Conservation (phyloP, 2,797 vertebrate genomes). For the Ctenopoma multispine region DNA sequence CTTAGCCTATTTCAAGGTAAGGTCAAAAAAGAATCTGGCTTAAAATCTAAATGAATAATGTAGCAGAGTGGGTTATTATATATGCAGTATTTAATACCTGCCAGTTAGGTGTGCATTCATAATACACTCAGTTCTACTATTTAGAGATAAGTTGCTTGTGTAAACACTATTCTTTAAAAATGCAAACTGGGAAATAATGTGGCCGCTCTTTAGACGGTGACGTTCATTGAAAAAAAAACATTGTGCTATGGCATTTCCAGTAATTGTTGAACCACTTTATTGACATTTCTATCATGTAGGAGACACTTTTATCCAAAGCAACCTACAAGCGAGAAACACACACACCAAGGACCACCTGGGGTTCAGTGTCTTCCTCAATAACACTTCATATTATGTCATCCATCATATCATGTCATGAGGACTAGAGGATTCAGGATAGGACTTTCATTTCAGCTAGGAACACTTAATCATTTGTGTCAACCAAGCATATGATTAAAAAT, state of each 20-base stretch:
- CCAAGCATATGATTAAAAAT: constrained; percentile 2
- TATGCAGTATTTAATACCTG: constrained; percentile 64
- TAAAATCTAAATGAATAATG: constrained; percentile 64
- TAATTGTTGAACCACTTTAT: not conserved
- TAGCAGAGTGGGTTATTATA: constrained; percentile 34
- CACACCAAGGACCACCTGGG: no score
- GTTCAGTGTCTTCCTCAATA: no score
- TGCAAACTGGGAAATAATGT: not conserved
- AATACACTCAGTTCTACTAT: constrained; percentile 52
- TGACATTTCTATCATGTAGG: not conserved
- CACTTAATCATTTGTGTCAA: no score
- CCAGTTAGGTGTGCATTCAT: constrained; percentile 54
- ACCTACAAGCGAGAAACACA: not conserved
- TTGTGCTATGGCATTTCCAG: not conserved
- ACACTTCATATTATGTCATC: no score
- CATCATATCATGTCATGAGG: no score
- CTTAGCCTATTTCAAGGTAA: constrained; percentile 53
- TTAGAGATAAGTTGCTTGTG: constrained; percentile 44
- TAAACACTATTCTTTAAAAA: constrained; percentile 16
- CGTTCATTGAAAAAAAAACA: not conserved
- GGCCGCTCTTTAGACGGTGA: not conserved
- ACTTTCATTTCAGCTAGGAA: no score
- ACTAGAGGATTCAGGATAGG: no score
- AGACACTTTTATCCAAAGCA: no score
- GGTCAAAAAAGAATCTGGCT: constrained; percentile 48